A percentile compares a stretch with the other conserved stretches of the same genome.
Evolutionary conservation across 2,113 vertebrate species (phyloP).

Genomic region (Orthonyx spaldingii): DNA sequence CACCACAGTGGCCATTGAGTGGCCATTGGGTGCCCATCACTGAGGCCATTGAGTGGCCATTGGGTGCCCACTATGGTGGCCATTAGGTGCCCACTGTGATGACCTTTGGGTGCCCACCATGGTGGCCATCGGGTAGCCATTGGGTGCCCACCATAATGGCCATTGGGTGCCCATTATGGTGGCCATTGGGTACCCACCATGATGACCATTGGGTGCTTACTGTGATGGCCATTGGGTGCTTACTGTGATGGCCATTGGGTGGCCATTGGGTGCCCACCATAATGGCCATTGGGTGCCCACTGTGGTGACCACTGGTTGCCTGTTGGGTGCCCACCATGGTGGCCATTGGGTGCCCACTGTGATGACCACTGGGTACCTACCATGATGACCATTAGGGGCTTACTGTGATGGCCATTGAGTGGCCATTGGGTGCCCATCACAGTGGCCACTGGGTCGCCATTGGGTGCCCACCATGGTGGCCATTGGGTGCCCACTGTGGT

Average conservation of each 20-base stretch:
- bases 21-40: no score
- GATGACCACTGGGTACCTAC: neutral
- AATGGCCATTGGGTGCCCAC: neutral
- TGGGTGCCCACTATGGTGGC: rapidly evolving
- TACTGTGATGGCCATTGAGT: no score
- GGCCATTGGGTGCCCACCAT: no score
- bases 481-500: no score
- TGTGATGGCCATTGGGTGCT: neutral
- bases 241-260: no score
- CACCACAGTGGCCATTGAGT: neutral
- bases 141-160: no score
- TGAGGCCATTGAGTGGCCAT: rapidly evolving
- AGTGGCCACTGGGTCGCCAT: neutral
- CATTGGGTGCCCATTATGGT: neutral
- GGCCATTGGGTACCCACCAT: neutral
- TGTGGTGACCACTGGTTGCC: neutral
- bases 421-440: no score
- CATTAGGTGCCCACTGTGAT: no score
- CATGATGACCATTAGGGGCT: neutral
- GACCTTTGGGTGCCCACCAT: neutral
- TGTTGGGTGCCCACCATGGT: neutral
- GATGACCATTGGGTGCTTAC: neutral
- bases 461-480: no score
- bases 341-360: neutral
- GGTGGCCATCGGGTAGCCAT: no score